Base-by-base conservation (phyloP, 2,797 vertebrate genomes). In the Balearica regulorum region DNA sequence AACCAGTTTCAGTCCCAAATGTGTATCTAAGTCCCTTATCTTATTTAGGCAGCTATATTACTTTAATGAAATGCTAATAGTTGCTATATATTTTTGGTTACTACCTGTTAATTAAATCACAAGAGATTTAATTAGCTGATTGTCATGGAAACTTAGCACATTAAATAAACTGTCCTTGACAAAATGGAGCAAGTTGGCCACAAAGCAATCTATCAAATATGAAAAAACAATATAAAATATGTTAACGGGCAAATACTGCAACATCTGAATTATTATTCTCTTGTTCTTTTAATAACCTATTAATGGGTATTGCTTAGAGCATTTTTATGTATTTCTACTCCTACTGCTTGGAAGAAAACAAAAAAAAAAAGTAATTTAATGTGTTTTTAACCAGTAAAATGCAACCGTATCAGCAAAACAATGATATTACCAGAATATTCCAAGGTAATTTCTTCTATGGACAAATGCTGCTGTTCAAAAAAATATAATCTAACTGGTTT, bases 61-160 rank as follows among this genome's bases (percentile, higher is more conserved):
- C 35, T 92, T 86, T 29, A 91, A 83, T 54, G 15, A 88, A 83
- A 91, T 70, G n/a, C 13, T 90, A 92, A 90, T 76, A 82, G 6
- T 66, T 66, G 53, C 16, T 46, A 60, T 54, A 31, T 75, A 81
- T 87, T 91, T 92, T 93, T 90, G 21, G 57, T 83, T 71, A 71
- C 41, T 92, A 91, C 60, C 65, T 83, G n/a, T 79, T 90, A 96
- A 93, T 88, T 93, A 91, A 88, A 90, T 62, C 62, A 83, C 16
- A 82, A 71, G 41, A 88, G 28, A 93, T 68, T 85, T 89, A 89
- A 93, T 71, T 58, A 95, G 25, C 9, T 44, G 71, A 91, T 70
- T 94, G 89, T 77, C 79, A 96, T 48, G 57, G 87, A 93, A 90
- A 94, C 24, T 46, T 46, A 58, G 49, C 10, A 51, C 6, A 60